A percentile compares a stretch with the other conserved stretches of the same genome.
phyloP scores from a whole-genome alignment of 2,888 invertebrate genomes.

The Archips crataeganus region DNA sequence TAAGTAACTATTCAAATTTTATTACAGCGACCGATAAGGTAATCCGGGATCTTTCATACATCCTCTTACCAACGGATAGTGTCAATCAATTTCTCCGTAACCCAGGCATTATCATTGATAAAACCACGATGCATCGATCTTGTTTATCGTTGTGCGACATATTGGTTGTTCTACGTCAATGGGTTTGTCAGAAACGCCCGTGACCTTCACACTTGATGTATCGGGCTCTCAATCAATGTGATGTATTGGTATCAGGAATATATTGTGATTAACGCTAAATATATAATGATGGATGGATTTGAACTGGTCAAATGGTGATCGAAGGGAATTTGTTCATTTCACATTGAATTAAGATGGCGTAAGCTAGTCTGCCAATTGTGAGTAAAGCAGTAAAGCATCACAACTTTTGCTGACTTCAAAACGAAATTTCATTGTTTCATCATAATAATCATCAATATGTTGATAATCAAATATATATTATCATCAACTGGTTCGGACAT shows the following conservation, averaged over 20 bases:
- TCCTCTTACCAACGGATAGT: conserved; percentile 32
- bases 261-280: conserved; percentile 13
- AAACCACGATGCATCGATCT: conserved; percentile 28
- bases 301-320: conserved; percentile 4
- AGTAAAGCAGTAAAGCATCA: no score
- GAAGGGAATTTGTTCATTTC: neutral
- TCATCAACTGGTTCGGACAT: no score
- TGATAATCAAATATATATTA: no score
- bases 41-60: conserved; percentile 8
- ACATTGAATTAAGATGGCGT: neutral
- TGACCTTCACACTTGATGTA: conserved; percentile 54
- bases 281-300: conserved; percentile 13
- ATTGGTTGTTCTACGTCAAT: conserved; percentile 31
- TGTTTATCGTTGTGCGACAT: conserved; percentile 20
- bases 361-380: no score
- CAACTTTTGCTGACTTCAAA: no score
- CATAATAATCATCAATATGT: no score
- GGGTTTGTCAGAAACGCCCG: conserved; percentile 43
- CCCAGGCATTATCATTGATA: conserved; percentile 18
- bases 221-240: conserved; percentile 43
- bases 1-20: neutral
- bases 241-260: conserved; percentile 22
- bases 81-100: conserved; percentile 33
- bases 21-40: conserved; percentile 1
- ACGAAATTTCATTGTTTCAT: no score